A percentile compares a stretch with the other conserved stretches of the same genome.
Conservation (phyloP, 2,888 invertebrate species). For the Drosophila subsilvestris region DNA sequence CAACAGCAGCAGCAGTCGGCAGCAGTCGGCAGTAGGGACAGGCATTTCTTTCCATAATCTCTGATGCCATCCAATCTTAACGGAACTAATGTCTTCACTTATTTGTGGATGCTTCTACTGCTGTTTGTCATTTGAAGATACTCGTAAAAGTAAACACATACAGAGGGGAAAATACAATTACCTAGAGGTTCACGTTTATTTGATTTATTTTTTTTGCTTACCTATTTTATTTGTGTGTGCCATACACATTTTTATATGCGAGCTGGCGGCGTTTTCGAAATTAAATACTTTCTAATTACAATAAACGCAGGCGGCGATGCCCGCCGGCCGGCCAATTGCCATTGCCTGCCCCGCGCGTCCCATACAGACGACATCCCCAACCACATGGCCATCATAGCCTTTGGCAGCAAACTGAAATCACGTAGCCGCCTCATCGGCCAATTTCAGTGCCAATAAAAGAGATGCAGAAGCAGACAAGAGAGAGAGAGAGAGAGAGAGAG, state of each 20-base stretch:
- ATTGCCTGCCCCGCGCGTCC: slow-evolving; percentile 52
- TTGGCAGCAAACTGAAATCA: slow-evolving; percentile 68
- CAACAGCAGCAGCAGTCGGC: no score
- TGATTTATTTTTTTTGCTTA: slow-evolving; percentile 8
- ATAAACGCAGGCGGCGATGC: slow-evolving; percentile 71
- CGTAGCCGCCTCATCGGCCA: slow-evolving; percentile 69
- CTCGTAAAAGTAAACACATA: slow-evolving; percentile 15
- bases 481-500: slow-evolving; percentile 23
- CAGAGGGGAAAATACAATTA: slow-evolving; percentile 8
- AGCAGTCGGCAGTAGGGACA: no score
- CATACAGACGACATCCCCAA: slow-evolving; percentile 30
- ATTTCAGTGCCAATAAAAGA: slow-evolving; percentile 53
- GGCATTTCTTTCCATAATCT: slow-evolving; percentile 41
- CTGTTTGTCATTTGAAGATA: slow-evolving; percentile 50
- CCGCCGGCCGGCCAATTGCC: slow-evolving; percentile 50
- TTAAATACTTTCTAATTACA: slow-evolving; percentile 82
- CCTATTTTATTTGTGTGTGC: slow-evolving; percentile 49
- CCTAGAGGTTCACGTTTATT: slow-evolving; percentile 5
- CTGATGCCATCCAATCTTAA: slow-evolving; percentile 66
- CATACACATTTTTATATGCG: slow-evolving; percentile 32
- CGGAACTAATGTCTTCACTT: slow-evolving; percentile 66
- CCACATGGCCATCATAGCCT: slow-evolving; percentile 46
- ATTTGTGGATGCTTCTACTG: slow-evolving; percentile 11
- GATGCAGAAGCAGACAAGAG: slow-evolving; percentile 7
- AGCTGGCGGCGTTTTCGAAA: slow-evolving; percentile 61